These are phyloP conservation scores for Notothenia coriiceps DNA, from an alignment of 2,113 vertebrate species.

Conservation along the genomic window DNA sequence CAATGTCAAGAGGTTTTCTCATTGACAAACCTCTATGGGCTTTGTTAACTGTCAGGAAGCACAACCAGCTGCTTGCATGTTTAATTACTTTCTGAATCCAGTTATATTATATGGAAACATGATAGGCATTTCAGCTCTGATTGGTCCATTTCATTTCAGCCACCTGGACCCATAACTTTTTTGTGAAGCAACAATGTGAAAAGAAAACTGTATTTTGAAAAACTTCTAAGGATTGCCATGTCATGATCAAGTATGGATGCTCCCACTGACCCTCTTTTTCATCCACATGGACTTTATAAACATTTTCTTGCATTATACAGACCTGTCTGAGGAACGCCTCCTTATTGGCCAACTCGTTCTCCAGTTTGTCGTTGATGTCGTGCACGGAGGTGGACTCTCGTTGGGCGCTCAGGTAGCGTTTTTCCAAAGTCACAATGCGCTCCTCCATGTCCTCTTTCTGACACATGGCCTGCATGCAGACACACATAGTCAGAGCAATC, in stretches of 20 bases:
- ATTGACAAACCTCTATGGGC: conserved; percentile 14
- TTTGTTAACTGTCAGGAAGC: conserved; percentile 30
- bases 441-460: conserved; percentile 99
- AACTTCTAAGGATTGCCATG: neutral
- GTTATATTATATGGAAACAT: neutral
- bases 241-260: too few species aligned
- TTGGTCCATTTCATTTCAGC: conserved; percentile 15
- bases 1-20: conserved; percentile 51
- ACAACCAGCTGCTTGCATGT: conserved; percentile 15
- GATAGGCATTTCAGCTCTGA: neutral
- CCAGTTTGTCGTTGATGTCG: conserved; percentile 98
- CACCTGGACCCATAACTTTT: conserved; percentile 5
- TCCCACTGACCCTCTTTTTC: too few species aligned
- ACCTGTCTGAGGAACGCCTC: conserved; percentile 98
- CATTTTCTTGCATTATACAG: conserved; percentile 20
- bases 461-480: conserved; percentile 91
- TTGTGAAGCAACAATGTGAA: neutral
- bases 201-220: neutral
- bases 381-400: conserved; percentile 98
- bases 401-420: conserved; percentile 98
- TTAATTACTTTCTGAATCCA: neutral
- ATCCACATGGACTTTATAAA: neutral
- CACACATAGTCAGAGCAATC: conserved; percentile 10
- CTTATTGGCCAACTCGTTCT: conserved; percentile 98
- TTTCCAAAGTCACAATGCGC: conserved; percentile 96